A percentile compares a stretch with the other conserved stretches of the same genome.
These are phyloP conservation scores for Lycodopsis pacificus DNA, from an alignment of 2,797 vertebrate genomes.

Conservation along the genomic window DNA sequence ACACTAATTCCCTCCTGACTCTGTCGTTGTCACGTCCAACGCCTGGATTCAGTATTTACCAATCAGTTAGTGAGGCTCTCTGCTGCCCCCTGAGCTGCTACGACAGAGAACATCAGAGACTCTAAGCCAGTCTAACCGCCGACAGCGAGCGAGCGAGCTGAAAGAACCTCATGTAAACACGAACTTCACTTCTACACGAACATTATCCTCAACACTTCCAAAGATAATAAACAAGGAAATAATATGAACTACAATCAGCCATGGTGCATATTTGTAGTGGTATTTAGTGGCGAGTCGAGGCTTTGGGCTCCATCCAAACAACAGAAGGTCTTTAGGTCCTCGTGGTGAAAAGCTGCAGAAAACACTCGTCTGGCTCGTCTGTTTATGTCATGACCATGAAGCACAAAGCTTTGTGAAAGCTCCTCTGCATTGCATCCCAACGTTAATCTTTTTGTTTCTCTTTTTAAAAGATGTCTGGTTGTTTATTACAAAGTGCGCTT, in stretches of 20 bases:
- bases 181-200: neutral
- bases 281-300: too few species aligned
- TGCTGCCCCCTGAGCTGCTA: neutral
- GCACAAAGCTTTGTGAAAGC: neutral
- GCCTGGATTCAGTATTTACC: slow-evolving; percentile 9
- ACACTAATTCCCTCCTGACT: neutral
- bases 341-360: neutral
- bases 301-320: neutral
- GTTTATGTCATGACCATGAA: neutral
- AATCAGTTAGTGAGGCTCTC: neutral
- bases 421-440: too few species aligned
- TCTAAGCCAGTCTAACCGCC: slow-evolving; percentile 1
- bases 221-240: neutral
- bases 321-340: neutral
- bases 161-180: neutral
- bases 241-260: neutral
- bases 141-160: neutral
- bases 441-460: too few species aligned
- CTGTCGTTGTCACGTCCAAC: neutral
- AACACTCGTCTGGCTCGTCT: neutral
- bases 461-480: too few species aligned
- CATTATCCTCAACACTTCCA: neutral
- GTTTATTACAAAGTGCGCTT: too few species aligned
- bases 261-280: neutral
- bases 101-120: neutral